These are phyloP conservation scores for Castor canadensis DNA, from an alignment of 2,113 vertebrate species.

Conservation along the genomic window DNA sequence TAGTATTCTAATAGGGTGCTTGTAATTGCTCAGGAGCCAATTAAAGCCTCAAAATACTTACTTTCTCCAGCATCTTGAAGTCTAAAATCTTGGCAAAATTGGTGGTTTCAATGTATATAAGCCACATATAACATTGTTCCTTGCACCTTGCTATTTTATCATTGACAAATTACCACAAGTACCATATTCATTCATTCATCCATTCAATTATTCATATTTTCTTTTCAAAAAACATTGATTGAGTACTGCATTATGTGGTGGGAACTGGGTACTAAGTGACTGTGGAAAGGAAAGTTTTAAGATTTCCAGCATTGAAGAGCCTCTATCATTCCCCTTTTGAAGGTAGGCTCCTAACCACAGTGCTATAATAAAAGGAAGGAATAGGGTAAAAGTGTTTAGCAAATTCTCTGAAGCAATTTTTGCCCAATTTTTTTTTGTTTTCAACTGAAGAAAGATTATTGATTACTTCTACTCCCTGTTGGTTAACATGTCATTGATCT, in stretches of 20 bases:
- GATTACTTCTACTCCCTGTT: background rate
- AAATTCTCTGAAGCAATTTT: background rate
- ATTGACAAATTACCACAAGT: background rate
- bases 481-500: background rate
- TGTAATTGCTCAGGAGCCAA: background rate
- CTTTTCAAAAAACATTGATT: background rate
- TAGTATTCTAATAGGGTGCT: background rate
- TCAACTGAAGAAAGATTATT: background rate
- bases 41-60: background rate
- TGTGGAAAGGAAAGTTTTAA: background rate
- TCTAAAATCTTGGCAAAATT: background rate
- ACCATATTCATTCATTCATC: background rate
- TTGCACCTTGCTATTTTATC: background rate
- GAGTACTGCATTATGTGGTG: too few relatives aligned
- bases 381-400: background rate
- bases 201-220: background rate
- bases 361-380: background rate
- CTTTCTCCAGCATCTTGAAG: background rate
- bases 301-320: background rate
- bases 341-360: background rate
- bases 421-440: background rate
- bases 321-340: background rate
- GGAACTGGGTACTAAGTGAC: background rate
- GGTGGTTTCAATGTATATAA: background rate
- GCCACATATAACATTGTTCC: background rate